Conservation (phyloP, 2,113 vertebrate species). For the Stercorarius parasiticus region DNA sequence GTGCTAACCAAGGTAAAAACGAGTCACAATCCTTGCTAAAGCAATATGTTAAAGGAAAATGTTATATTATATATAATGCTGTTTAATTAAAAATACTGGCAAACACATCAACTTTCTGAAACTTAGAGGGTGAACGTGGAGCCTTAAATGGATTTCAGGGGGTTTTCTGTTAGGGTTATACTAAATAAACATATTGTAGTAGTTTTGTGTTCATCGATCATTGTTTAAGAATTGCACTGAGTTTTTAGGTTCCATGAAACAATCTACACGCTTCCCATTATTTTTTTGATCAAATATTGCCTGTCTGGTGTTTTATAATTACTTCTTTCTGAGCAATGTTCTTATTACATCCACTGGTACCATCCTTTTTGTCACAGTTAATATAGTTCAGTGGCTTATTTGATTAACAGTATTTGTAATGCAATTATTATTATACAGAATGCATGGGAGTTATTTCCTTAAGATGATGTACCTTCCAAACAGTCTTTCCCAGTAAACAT, state of each 20-base stretch:
- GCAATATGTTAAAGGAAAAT: neutral
- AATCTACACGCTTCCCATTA: neutral
- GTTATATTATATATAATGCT: neutral
- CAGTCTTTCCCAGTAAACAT: neutral
- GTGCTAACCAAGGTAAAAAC: slow-evolving; percentile 77
- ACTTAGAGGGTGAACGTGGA: neutral
- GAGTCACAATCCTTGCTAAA: neutral
- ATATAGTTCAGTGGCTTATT: neutral
- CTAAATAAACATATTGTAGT: neutral
- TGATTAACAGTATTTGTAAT: neutral
- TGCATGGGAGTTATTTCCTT: neutral
- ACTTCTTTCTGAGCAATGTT: neutral
- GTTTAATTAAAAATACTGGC: neutral
- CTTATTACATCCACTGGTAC: neutral
- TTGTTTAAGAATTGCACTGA: neutral
- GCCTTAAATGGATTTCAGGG: neutral
- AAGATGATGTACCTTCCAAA: neutral
- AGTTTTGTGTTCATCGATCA: neutral
- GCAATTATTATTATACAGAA: neutral
- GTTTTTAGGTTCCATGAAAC: neutral
- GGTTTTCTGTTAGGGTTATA: neutral
- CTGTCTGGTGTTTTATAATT: neutral
- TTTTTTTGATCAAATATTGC: neutral
- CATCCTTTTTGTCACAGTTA: neutral
- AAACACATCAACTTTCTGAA: neutral